Evolutionary conservation across 2,797 vertebrate species (phyloP).

Genomic region (Oceanodroma leucorhoa): DNA sequence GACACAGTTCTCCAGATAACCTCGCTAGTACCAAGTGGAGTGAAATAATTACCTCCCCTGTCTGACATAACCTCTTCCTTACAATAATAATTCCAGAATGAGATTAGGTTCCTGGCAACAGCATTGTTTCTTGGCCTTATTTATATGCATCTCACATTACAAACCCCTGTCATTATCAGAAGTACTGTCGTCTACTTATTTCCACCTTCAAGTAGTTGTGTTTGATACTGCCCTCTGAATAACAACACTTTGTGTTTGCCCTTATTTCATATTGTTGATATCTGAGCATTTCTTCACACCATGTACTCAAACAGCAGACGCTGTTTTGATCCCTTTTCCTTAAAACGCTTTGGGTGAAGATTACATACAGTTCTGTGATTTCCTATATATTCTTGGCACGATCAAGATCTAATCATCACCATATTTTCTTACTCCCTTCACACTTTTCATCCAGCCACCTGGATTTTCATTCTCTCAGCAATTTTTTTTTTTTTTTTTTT

Average conservation of each 20-base stretch:
- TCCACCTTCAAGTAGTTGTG: not conserved
- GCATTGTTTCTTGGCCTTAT: not conserved
- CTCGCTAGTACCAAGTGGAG: not conserved
- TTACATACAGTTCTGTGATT: not conserved
- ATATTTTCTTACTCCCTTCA: not conserved
- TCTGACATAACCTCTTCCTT: not conserved
- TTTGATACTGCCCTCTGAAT: not conserved
- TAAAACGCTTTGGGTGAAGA: not conserved
- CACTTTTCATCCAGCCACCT: not conserved
- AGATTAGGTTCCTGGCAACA: not conserved
- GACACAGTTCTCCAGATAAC: not conserved
- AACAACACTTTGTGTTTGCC: not conserved
- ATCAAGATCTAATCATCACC: not conserved
- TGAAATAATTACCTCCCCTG: not conserved
- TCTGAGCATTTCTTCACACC: not conserved
- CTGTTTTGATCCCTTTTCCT: not conserved
- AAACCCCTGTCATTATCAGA: not conserved
- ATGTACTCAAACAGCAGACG: not conserved
- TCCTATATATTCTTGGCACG: not conserved
- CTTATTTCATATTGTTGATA: not conserved
- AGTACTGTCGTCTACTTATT: not conserved
- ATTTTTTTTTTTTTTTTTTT: not conserved
- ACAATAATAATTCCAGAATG: not conserved
- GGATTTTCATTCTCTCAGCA: not conserved
- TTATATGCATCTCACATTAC: not conserved